Percentiles rank a stretch among this genome's conserved stretches.
phyloP scores from a whole-genome alignment of 1,140 invertebrate species.

The Bombus fervidus region DNA sequence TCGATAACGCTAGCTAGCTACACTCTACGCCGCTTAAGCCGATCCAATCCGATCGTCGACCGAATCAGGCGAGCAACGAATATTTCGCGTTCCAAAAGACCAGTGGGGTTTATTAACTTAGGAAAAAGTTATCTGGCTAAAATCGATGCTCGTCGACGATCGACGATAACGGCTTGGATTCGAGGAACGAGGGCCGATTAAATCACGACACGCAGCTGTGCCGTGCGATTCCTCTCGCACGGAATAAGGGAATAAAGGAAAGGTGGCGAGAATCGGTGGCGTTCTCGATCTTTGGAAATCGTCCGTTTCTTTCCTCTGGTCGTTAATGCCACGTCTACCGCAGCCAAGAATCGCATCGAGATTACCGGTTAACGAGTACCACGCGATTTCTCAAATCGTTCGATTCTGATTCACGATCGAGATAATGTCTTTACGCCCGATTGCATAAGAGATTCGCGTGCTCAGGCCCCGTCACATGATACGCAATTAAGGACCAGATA shows the following conservation, averaged over 20 bases:
- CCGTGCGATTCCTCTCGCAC: not conserved
- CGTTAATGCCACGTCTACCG: not conserved
- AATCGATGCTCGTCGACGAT: not conserved
- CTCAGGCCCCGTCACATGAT: not conserved
- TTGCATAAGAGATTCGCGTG: slow-evolving; percentile 20
- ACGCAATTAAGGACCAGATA: slow-evolving; percentile 4
- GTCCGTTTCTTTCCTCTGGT: not conserved
- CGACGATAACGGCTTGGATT: not conserved
- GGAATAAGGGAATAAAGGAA: not conserved
- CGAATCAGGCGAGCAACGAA: not conserved
- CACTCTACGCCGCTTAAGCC: too few species aligned
- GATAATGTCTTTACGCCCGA: not conserved
- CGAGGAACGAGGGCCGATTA: not conserved
- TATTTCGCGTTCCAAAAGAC: not conserved
- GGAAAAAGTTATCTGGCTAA: not conserved
- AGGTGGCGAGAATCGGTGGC: not conserved
- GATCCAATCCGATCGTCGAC: not conserved
- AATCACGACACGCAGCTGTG: not conserved
- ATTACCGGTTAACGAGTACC: not conserved
- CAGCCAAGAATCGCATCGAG: not conserved
- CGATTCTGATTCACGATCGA: slow-evolving; percentile 23
- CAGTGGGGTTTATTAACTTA: rapidly evolving
- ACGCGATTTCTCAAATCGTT: slow-evolving; percentile 3
- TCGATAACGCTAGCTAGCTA: too few species aligned
- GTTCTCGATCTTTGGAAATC: not conserved